phyloP scores from a whole-genome alignment of 2,797 vertebrate species.

The Sebastes matsubarae region DNA sequence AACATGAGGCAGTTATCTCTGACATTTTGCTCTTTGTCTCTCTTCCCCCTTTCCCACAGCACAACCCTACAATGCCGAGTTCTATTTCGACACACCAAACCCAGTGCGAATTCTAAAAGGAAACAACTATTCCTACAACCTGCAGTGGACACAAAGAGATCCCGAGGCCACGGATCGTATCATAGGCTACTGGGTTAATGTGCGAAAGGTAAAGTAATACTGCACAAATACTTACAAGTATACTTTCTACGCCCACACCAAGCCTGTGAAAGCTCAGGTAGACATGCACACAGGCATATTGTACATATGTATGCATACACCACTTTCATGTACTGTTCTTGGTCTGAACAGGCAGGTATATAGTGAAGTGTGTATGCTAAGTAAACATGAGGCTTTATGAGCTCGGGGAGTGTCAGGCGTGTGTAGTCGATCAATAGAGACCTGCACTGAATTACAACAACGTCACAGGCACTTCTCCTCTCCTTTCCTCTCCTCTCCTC shows the following conservation, averaged over 20 bases:
- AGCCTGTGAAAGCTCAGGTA: background rate
- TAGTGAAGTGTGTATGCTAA: conserved; percentile 42
- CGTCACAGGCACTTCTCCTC: conserved; percentile 5
- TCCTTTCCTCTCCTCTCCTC: background rate
- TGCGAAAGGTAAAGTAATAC: conserved; percentile 86
- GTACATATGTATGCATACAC: background rate
- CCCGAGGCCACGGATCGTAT: conserved; percentile 90
- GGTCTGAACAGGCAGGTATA: background rate
- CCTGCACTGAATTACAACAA: conserved; percentile 67
- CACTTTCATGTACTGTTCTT: background rate
- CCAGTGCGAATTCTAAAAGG: conserved; percentile 92
- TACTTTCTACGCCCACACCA: background rate
- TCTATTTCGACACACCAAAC: conserved; percentile 97
- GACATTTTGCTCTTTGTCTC: background rate
- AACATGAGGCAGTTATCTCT: background rate
- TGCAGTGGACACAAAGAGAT: conserved; percentile 98
- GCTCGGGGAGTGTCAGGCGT: conserved; percentile 50
- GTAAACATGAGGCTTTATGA: conserved; percentile 68
- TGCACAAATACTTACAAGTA: background rate
- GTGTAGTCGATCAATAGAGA: conserved; percentile 66
- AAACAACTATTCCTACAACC: conserved; percentile 94
- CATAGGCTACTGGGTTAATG: conserved; percentile 91
- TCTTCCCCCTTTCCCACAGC: conserved; percentile 73
- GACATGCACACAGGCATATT: background rate
- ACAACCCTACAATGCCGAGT: conserved; percentile 94